Conservation (phyloP, 2,888 invertebrate genomes). For the Drosophila quinaria region DNA sequence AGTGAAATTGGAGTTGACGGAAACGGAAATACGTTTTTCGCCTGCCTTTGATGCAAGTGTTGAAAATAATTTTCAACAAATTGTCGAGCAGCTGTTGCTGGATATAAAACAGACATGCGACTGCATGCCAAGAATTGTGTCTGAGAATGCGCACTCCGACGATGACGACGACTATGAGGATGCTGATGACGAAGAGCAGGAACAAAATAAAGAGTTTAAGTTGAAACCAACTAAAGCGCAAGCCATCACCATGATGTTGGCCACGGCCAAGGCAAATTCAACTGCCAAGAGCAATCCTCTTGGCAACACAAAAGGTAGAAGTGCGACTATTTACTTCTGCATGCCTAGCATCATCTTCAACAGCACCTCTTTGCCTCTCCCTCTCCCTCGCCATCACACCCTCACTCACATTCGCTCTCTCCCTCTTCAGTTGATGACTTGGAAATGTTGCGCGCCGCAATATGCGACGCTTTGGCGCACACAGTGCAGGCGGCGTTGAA, state of each 20-base stretch:
- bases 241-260: constrained; percentile 16
- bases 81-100: constrained; percentile 90
- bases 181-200: constrained; percentile 9
- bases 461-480: constrained; percentile 66
- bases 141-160: constrained; percentile 85
- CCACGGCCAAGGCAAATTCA: constrained; percentile 43
- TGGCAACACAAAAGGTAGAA: constrained; percentile 38
- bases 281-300: constrained; percentile 12
- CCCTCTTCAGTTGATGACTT: constrained; percentile 59
- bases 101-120: constrained; percentile 92
- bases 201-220: constrained; percentile 18
- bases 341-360: constrained; percentile 2
- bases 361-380: background rate
- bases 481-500: constrained; percentile 74
- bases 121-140: constrained; percentile 89
- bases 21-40: constrained; percentile 90
- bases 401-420: too few relatives aligned
- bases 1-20: constrained; percentile 90
- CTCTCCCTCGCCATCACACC: background rate
- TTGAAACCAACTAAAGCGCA: constrained; percentile 15
- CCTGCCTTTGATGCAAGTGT: constrained; percentile 91
- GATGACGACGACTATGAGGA: constrained; percentile 43
- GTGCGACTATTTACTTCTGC: constrained; percentile 1
- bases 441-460: constrained; percentile 67
- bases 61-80: constrained; percentile 89